Base-by-base conservation (phyloP, 2,888 invertebrate species). In the Oasisia sp. region DNA sequence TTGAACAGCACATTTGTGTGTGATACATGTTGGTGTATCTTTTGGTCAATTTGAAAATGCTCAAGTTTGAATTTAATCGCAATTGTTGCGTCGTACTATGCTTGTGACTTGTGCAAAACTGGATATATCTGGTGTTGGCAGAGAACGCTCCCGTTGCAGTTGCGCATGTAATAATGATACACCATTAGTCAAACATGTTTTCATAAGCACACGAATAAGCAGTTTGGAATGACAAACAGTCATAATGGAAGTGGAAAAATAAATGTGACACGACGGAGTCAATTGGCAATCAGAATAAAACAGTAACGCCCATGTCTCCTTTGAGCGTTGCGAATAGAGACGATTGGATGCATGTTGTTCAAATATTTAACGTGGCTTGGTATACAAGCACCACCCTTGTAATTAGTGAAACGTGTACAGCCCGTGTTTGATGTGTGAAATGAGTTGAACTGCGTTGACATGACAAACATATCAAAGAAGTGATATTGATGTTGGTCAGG, bases 381-480 rank as follows among this genome's bases (percentile, higher is more conserved):
- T 50, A 50, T 50, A 50, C 50, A 12, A 50, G 50, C 14, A 50
- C 9, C 50, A 50, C 50, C 50, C 50, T 50, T n/a, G 74, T 74
- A 74, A 74, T 7, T 7, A 19, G 74, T 74, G 7, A 7, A 19
- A 74, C 7, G 14, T 58, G 19, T 58, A 14, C 58, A 19, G 58
- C 58, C 58, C 19, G 58, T n/a, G 74, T 74, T 74, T 74, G 74
- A n/a, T 27, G 27, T 74, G 74, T n/a, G n/a, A 27, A 74, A 74
- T 74, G 27, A 7, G 74, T 74, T 74, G 74, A 27, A 74, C 74
- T 74, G 27, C 3, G n/a, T 74, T 19, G n/a, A n/a, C 74, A 27
- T 74, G 74, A 74, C 74, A 74, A 74, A 74, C 74, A 74, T 74
- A 27, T 74, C 74, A 74, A 74, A 74, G 74, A 74, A 74, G 74